Conservation (phyloP, 2,888 invertebrate species). For the Mactromeris polynyma region DNA sequence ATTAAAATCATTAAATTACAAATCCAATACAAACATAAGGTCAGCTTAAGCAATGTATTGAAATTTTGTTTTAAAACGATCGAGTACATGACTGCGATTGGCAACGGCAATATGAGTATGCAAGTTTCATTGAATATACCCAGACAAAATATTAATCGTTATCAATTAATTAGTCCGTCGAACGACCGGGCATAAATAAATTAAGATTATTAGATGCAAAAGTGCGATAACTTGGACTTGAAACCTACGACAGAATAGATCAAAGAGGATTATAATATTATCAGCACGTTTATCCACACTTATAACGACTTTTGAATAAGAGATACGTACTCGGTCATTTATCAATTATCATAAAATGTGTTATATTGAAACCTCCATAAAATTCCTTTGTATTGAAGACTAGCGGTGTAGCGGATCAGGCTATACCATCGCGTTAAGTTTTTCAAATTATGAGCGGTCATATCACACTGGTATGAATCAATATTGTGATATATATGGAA, state of each 20-base stretch:
- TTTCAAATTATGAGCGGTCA: not conserved
- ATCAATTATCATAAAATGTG: constrained; percentile 28
- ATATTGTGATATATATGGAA: not conserved
- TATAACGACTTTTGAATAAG: not conserved
- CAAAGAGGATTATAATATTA: not conserved
- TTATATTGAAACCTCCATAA: constrained; percentile 23
- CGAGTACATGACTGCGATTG: not conserved
- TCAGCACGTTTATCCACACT: not conserved
- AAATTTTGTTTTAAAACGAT: not conserved
- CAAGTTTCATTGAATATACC: not conserved
- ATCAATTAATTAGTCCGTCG: not conserved
- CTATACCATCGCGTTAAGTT: not conserved
- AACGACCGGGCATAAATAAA: not conserved
- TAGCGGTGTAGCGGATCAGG: not conserved
- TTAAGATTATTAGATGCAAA: not conserved
- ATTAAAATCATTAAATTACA: not conserved
- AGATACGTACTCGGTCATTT: not conserved
- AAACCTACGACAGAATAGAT: not conserved
- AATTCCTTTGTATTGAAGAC: constrained; percentile 10
- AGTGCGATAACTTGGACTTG: not conserved
- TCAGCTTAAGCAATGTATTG: not conserved
- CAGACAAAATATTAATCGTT: not conserved
- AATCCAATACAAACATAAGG: not conserved
- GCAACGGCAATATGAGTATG: not conserved
- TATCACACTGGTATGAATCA: constrained; percentile 10